Evolutionary conservation across 2,797 vertebrate species (phyloP).

Genomic region (Crossoptilon crossoptilon): DNA sequence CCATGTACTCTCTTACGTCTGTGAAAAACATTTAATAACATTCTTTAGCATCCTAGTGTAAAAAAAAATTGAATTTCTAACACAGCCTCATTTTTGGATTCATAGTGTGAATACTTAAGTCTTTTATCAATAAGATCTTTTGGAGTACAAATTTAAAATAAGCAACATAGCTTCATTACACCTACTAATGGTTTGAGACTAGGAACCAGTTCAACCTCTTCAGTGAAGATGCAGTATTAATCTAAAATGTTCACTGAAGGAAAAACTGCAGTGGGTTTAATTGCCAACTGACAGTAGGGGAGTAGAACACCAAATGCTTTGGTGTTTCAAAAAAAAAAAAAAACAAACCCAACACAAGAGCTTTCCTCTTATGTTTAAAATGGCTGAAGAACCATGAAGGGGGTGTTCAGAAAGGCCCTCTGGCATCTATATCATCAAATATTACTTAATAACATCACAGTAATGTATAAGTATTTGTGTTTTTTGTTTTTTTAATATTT

Average conservation of each 20-base stretch:
- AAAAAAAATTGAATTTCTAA: not conserved
- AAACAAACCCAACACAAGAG: accelerated
- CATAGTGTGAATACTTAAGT: not conserved
- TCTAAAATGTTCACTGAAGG: not conserved
- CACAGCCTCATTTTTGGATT: not conserved
- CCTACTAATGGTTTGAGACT: not conserved
- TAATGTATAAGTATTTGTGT: not conserved
- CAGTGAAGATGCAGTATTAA: not conserved
- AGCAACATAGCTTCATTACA: not conserved
- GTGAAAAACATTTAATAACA: not conserved
- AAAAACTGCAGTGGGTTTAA: not conserved
- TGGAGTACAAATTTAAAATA: not conserved
- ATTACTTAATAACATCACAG: not conserved
- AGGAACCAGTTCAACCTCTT: not conserved
- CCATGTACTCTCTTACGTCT: not conserved
- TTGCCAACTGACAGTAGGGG: not conserved
- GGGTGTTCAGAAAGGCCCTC: not conserved
- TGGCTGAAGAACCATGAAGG: not conserved
- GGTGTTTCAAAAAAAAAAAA: not conserved
- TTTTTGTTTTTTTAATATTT: not conserved
- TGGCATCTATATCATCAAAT: not conserved
- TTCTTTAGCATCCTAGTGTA: not conserved
- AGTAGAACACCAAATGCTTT: not conserved
- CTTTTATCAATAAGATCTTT: not conserved
- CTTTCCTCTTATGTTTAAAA: not conserved